A percentile compares a stretch with the other conserved stretches of the same genome.
phyloP scores from a whole-genome alignment of 2,888 invertebrate species.

The Mongoloraphidia duomilia region DNA sequence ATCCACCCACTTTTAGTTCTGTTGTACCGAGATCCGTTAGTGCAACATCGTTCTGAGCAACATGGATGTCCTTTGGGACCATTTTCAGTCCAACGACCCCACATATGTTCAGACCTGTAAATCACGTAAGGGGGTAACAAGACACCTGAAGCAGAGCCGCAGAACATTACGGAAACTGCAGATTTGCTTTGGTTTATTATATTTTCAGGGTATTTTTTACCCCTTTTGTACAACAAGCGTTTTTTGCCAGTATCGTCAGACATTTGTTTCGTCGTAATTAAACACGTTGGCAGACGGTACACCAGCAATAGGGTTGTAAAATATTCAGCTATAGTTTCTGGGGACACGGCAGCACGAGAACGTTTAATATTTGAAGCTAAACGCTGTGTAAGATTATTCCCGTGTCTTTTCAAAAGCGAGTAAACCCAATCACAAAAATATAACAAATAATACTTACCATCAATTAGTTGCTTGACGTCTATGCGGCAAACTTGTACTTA shows the following conservation, averaged over 20 bases:
- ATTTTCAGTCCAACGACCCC: constrained; percentile 5
- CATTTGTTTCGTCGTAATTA: constrained; percentile 24
- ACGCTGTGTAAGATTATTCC: constrained; percentile 6
- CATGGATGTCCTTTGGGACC: not conserved
- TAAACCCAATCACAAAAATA: constrained; percentile 6
- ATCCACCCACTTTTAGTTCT: constrained; percentile 3
- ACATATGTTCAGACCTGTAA: constrained; percentile 19
- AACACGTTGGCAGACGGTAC: constrained; percentile 15
- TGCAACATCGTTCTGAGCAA: not conserved
- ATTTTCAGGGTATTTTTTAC: constrained; percentile 11
- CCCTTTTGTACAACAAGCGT: constrained; percentile 7
- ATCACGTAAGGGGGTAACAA: constrained; percentile 20
- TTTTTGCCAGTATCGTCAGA: constrained; percentile 19
- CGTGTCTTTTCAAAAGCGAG: constrained; percentile 9
- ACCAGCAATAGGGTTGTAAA: constrained; percentile 12
- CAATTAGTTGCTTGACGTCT: no score
- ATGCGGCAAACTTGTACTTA: no score
- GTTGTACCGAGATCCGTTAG: not conserved
- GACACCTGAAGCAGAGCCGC: constrained; percentile 17
- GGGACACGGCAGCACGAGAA: constrained; percentile 9
- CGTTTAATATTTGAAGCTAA: constrained; percentile 9
- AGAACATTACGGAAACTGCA: constrained; percentile 18
- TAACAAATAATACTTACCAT: no score
- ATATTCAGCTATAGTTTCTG: constrained; percentile 11
- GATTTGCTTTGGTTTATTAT: constrained; percentile 12